Conservation (phyloP, 2,888 invertebrate genomes). For the Dysmachus trigonus region DNA sequence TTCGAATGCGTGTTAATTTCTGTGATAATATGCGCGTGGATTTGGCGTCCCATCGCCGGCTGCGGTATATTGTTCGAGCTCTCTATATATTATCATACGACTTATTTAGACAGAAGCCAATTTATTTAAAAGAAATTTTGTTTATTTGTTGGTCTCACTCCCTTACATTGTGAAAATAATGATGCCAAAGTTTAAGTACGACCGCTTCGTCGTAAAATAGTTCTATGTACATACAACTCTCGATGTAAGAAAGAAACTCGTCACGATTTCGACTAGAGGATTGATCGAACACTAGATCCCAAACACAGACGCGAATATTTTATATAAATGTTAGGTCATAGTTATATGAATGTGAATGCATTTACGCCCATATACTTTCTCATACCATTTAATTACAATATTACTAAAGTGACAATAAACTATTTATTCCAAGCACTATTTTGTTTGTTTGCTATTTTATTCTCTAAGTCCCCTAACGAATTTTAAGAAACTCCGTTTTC, state of each 20-base stretch:
- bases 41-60: not conserved
- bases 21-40: constrained; percentile 40
- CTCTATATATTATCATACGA: constrained; percentile 26
- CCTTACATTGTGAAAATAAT: constrained; percentile 24
- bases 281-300: constrained; percentile 14
- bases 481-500: too few species aligned
- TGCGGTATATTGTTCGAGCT: constrained; percentile 25
- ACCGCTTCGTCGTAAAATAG: constrained; percentile 9
- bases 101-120: constrained; percentile 17
- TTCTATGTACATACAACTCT: not conserved
- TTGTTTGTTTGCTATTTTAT: not conserved
- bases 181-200: constrained; percentile 42
- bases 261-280: constrained; percentile 12
- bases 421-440: constrained; percentile 44
- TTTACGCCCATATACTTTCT: constrained; percentile 41
- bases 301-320: constrained; percentile 42
- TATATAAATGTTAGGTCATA: constrained; percentile 43
- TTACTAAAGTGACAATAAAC: constrained; percentile 47
- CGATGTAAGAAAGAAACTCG: constrained; percentile 6
- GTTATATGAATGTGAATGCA: constrained; percentile 42
- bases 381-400: constrained; percentile 45
- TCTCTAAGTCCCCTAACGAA: not conserved
- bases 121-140: constrained; percentile 18
- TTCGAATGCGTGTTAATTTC: constrained; percentile 25
- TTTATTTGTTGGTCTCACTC: constrained; percentile 24